Evolutionary conservation across 2,113 vertebrate species (phyloP), one percentile per base, ranked within the genome.

Genomic region (Rhea pennata): DNA sequence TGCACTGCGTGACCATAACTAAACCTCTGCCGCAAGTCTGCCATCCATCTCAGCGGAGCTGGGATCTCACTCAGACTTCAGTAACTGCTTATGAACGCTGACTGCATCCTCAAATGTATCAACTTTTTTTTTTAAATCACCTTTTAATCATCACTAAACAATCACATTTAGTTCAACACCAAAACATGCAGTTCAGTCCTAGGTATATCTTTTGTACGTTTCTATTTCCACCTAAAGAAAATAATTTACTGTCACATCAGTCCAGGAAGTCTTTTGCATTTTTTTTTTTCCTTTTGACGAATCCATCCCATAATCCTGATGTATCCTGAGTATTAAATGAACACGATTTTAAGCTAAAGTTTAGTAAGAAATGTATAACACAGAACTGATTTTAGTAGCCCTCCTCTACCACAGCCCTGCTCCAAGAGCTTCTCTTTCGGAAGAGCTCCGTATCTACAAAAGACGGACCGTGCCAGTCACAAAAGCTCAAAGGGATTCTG

Each of bases 391-490:
- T 48, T 48, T 7, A 7, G 46, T 19, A 48, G 46, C 46, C 17
- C 46, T 48, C 46, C 46, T 59, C 10, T 7, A 42, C 15, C 64
- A 66, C 39, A 66, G 12, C 39, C 26, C 64, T 42, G 24, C 39
- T 42, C 39, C 40, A 42, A 66, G 64, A 66, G 72, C 56, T 50
- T 22, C 69, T 89, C 46, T 77, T 71, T 24, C 73, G 50, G 17
- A 6, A 50, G 27, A 62, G 12, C 46, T 59, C 29, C 1, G 0
- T 5, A 13, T 10, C 0, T 9, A 58, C 53, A 15, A 36, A 58
- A 64, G 53, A 33, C 17, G 7, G n/a, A 17, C 5, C 0, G 2
- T 4, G 36, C 14, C 1, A 2, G 73, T 15, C 23, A 6, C 36
- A 12, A n/a, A 20, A 27, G 33, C 51, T 15, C 27, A 2, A 2